A percentile compares a stretch with the other conserved stretches of the same genome.
phyloP scores from a whole-genome alignment of 2,888 invertebrate genomes.

The Tanaodytes sp. region DNA sequence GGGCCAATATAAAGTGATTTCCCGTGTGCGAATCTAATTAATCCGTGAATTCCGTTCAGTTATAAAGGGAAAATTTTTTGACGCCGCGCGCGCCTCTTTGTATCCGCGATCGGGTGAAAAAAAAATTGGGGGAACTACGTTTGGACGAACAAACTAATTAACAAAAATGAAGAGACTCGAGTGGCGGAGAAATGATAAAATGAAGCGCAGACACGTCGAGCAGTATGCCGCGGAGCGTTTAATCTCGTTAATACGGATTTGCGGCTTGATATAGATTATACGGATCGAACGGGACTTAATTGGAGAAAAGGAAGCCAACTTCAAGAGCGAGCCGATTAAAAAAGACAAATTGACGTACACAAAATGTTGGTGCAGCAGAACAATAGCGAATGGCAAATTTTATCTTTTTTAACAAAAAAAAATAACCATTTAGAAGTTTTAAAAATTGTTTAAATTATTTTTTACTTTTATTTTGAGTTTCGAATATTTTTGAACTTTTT shows the following conservation, averaged over 20 bases:
- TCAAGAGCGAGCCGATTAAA: constrained; percentile 8
- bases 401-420: neutral
- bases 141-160: constrained; percentile 55
- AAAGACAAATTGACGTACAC: neutral
- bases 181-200: constrained; percentile 47
- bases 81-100: too few relatives aligned
- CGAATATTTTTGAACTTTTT: too few relatives aligned
- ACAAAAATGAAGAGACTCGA: constrained; percentile 49
- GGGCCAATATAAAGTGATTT: constrained; percentile 13
- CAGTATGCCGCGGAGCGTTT: constrained; percentile 56
- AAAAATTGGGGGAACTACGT: constrained; percentile 44
- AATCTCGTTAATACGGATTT: constrained; percentile 60
- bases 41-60: constrained; percentile 11
- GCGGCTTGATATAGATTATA: constrained; percentile 54
- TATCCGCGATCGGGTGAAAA: too few relatives aligned
- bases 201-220: constrained; percentile 32
- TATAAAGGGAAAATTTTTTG: neutral
- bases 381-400: too few relatives aligned
- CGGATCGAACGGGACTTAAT: constrained; percentile 52
- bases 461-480: too few relatives aligned
- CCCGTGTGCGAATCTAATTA: constrained; percentile 30
- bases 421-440: too few relatives aligned
- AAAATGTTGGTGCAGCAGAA: neutral
- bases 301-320: constrained; percentile 36
- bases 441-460: too few relatives aligned